Evolutionary conservation across 2,888 invertebrate genomes (phyloP).

Genomic region (Monochamus alternatus): DNA sequence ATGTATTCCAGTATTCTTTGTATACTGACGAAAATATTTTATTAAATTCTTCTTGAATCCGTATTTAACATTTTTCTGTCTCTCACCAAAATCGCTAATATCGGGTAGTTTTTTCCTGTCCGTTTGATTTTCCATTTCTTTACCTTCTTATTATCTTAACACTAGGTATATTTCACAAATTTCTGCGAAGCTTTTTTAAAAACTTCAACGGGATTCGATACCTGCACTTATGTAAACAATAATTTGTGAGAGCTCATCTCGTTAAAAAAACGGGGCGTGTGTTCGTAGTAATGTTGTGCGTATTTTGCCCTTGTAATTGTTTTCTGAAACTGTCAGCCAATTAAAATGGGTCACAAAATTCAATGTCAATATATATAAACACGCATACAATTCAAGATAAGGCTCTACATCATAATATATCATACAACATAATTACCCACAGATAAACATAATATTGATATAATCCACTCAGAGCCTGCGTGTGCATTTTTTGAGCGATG

Average conservation of each 20-base stretch:
- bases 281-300: neutral
- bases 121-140: neutral
- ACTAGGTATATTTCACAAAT: too few species aligned
- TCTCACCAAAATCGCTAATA: slow-evolving; percentile 13
- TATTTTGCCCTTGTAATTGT: neutral
- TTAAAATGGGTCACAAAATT: neutral
- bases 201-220: too few species aligned
- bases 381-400: neutral
- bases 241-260: too few species aligned
- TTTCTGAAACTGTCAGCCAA: neutral
- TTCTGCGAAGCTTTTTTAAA: too few species aligned
- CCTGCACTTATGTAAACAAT: too few species aligned
- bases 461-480: too few species aligned
- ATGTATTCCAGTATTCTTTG: slow-evolving; percentile 67
- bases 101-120: neutral
- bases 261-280: neutral
- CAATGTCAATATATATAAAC: neutral
- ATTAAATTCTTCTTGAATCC: slow-evolving; percentile 62
- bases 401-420: too few species aligned
- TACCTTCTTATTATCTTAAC: too few species aligned
- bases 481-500: too few species aligned
- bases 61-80: slow-evolving; percentile 58
- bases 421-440: too few species aligned
- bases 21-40: slow-evolving; percentile 65
- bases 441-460: too few species aligned